Percentiles rank a stretch among this genome's conserved stretches.
These are phyloP conservation scores for Cordilura impudica DNA, from an alignment of 2,888 invertebrate species.

Conservation along the genomic window DNA sequence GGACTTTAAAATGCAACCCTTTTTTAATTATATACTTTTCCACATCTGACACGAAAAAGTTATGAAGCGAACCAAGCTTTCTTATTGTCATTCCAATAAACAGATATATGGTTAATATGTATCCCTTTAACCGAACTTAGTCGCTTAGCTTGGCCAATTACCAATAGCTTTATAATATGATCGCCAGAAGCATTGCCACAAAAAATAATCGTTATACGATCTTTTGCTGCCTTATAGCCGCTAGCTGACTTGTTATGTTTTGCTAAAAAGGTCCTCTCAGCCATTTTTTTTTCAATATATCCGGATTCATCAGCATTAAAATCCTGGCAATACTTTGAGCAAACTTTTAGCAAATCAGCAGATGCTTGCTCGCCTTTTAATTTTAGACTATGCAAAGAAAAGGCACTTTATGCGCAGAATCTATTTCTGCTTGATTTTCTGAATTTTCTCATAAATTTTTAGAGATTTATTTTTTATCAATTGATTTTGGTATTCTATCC, in stretches of 20 bases:
- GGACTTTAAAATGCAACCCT: slow-evolving; percentile 57
- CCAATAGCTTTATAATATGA: slow-evolving; percentile 64
- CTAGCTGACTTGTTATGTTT: too few species aligned
- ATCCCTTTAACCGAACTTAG: slow-evolving; percentile 66
- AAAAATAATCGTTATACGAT: slow-evolving; percentile 67
- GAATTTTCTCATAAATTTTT: too few species aligned
- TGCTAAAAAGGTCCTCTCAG: slow-evolving; percentile 68
- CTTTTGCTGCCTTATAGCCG: slow-evolving; percentile 66
- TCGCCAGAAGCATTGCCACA: slow-evolving; percentile 64
- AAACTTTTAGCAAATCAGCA: too few species aligned
- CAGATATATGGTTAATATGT: not conserved
- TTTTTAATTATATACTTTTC: slow-evolving; percentile 50
- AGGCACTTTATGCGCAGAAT: too few species aligned
- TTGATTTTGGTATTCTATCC: too few species aligned
- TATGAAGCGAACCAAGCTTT: slow-evolving; percentile 15
- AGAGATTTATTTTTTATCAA: too few species aligned
- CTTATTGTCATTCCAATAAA: not conserved
- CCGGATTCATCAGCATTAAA: not conserved
- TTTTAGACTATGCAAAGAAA: too few species aligned
- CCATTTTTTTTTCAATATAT: not conserved
- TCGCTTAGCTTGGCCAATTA: slow-evolving; percentile 65
- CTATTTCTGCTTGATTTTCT: too few species aligned
- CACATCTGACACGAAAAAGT: slow-evolving; percentile 62
- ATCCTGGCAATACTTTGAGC: not conserved
- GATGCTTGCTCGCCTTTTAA: too few species aligned